Base-by-base conservation (phyloP, 2,113 vertebrate genomes). In the Dascyllus trimaculatus region DNA sequence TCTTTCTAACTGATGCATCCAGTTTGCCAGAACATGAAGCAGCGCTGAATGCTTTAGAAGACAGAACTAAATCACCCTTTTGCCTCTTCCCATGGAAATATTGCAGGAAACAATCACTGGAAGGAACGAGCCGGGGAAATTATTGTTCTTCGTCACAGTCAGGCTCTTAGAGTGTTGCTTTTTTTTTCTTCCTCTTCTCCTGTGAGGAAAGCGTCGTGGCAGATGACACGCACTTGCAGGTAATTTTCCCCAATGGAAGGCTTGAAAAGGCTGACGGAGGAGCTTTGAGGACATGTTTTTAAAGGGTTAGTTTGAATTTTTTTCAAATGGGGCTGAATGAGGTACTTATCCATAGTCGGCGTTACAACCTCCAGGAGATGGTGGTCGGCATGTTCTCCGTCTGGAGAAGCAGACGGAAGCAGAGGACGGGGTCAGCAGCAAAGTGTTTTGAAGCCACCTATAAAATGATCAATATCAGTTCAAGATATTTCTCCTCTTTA, bases 51-150 rank as follows among this genome's bases (percentile, higher is more conserved):
- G 19, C 46, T 48, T 48, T 21, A 51, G 65, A 54, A 14, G 21
- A 43, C 24, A 25, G 17, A 43, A 0, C 21, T 9, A 38, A 59
- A 53, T 29, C 54, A 25, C 53, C n/a, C 52, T 54, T 15, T 8
- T 51, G 48, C 48, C 9, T 52, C 64, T 38, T 52, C 52, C 48
- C 51, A 14, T 18, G 29, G 32, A 24, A 68, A 9, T 68, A 68
- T 57, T 29, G 26, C 67, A 58, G 67, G 13, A 70, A 70, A 46
- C 53, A 4, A 29, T 29, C 53, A 57, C 24, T 17, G 51, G 21
- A 25, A 67, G 19, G 46, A 52, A 11, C 1, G 1, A 69, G 4
- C 26, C 24, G 18, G 19, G 38, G 13, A 17, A 70, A 15, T 11
- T 29, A 57, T 46, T 18, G 24, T 57, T 32, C 18, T 26, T 22